Base-by-base conservation (phyloP, 2,888 invertebrate genomes). In the Sturmia bella region DNA sequence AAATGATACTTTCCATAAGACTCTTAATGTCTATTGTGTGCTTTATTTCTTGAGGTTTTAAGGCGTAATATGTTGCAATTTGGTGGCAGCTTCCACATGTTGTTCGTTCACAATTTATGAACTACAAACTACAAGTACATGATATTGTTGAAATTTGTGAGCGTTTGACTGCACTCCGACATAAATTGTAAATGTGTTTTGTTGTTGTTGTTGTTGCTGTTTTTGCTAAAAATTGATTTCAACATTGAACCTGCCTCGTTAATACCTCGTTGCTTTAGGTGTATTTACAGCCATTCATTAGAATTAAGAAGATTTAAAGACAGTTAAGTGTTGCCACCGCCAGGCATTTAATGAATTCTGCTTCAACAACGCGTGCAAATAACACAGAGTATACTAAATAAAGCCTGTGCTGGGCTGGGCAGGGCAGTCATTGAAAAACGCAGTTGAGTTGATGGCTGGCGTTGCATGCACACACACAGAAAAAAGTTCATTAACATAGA, bases 11-110 rank as follows among this genome's bases (percentile, higher is more conserved):
- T 50, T 27, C 41, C 59, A 45, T 48, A 50, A 37, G 37, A 12
- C 72, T 54, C 63, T 73, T 64, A 56, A 45, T 56, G 54, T 48
- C 64, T 57, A 57, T 66, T 48, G 37, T 52, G 43, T 69, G 43
- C 3, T 39, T 32, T 32, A 7, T 32, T 9, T 13, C 21, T 69
- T 21, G 59, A 21, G 43, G 19, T 45, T 68, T 17, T 57, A 48
- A 66, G 45, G 32, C 37, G 27, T 78, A 73, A 73, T 73, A 73
- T 73, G 79, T 54, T 73, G 52, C 52, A 68, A 56, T 37, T 48
- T 69, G 74, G 80, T 80, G 74, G 54, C 70, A 80, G 72, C 64
- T 76, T 72, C 74, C 64, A 70, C 57, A 66, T 63, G 48, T 63
- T 73, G n/a, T 63, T 19, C 59, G 70, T 27, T 70, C 15, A 12